Evolutionary conservation across 1,140 invertebrate genomes (phyloP).

Genomic region (Latrodectus geometricus): DNA sequence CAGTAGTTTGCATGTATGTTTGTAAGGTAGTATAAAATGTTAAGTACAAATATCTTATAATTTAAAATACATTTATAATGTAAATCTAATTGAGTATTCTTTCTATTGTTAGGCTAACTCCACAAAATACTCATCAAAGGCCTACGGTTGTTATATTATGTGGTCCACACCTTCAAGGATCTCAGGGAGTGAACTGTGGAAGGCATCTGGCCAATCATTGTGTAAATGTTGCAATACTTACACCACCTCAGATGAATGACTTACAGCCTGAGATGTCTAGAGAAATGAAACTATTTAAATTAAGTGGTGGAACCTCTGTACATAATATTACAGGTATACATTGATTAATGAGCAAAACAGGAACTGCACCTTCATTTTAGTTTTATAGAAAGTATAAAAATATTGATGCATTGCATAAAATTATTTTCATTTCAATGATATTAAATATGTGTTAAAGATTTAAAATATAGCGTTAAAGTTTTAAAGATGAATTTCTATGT

Average conservation of each 20-base stretch:
- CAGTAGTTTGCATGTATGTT: too few relatives aligned
- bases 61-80: too few relatives aligned
- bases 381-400: too few relatives aligned
- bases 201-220: conserved; percentile 86
- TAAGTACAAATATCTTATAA: too few relatives aligned
- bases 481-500: too few relatives aligned
- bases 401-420: too few relatives aligned
- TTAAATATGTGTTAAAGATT: too few relatives aligned
- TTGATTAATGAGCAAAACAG: neutral
- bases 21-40: too few relatives aligned
- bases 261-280: conserved; percentile 65
- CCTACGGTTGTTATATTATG: conserved; percentile 82
- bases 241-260: conserved; percentile 67
- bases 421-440: too few relatives aligned
- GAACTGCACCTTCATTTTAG: too few relatives aligned
- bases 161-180: conserved; percentile 79
- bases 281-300: conserved; percentile 76
- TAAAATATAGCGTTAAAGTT: too few relatives aligned
- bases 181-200: conserved; percentile 77
- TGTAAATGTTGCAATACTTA: conserved; percentile 78
- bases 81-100: too few relatives aligned
- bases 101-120: conserved; percentile 73
- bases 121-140: conserved; percentile 84
- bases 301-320: conserved; percentile 73
- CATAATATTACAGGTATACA: conserved; percentile 70